These are phyloP conservation scores for Melanostigma gelatinosum DNA, from an alignment of 2,113 vertebrate genomes.

Conservation along the genomic window DNA sequence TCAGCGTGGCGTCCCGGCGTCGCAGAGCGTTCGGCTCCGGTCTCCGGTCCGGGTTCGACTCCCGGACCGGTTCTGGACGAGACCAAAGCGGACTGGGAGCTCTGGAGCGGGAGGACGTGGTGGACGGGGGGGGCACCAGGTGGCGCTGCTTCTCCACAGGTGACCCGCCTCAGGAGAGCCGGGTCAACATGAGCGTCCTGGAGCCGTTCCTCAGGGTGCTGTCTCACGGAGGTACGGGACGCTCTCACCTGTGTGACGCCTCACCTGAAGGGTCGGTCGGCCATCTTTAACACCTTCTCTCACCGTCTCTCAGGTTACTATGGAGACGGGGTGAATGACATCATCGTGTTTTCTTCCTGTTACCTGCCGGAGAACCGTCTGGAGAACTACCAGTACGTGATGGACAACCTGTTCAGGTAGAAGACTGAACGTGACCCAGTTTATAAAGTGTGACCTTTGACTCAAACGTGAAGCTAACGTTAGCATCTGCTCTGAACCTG, in stretches of 20 bases:
- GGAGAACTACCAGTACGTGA: constrained; percentile 84
- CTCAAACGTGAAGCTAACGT: background rate
- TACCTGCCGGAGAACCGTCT: constrained; percentile 83
- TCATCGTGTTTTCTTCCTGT: constrained; percentile 88
- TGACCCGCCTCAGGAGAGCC: constrained; percentile 65
- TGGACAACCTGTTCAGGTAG: constrained; percentile 89
- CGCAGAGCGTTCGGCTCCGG: background rate
- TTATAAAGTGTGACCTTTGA: too few species aligned
- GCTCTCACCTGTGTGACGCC: background rate
- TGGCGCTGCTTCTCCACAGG: constrained; percentile 85
- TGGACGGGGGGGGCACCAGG: constrained; percentile 79
- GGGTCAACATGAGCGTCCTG: constrained; percentile 83
- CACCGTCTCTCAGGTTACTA: constrained; percentile 83
- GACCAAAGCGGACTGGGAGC: constrained; percentile 57
- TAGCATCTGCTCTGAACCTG: too few species aligned
- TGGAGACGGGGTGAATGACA: constrained; percentile 82
- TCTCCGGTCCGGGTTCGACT: background rate
- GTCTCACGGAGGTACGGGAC: constrained; percentile 84
- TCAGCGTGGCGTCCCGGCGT: constrained; percentile 42
- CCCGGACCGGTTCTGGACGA: background rate
- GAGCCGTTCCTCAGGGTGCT: constrained; percentile 85
- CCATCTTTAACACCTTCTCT: background rate
- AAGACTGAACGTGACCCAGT: background rate
- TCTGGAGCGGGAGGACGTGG: constrained; percentile 75
- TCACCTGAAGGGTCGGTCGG: background rate